Evolutionary conservation across 2,113 vertebrate genomes (phyloP).

Genomic region (Salminus brasiliensis): DNA sequence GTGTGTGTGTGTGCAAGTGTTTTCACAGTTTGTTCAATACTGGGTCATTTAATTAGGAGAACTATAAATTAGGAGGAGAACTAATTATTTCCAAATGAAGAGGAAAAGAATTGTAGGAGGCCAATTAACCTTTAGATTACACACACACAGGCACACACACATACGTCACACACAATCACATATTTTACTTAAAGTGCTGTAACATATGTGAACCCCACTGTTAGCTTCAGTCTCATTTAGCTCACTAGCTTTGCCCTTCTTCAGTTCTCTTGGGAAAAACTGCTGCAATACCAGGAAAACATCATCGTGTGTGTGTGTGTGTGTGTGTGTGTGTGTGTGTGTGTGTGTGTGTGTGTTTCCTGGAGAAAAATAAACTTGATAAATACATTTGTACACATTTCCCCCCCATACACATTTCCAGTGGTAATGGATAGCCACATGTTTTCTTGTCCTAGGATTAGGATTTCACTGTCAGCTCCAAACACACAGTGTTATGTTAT

Average conservation of each 20-base stretch:
- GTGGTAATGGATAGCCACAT: too few species aligned
- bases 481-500: too few species aligned
- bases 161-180: neutral
- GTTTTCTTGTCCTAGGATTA: too few species aligned
- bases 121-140: conserved; percentile 42
- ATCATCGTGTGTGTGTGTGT: too few species aligned
- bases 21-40: conserved; percentile 10
- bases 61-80: conserved; percentile 39
- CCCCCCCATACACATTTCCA: too few species aligned
- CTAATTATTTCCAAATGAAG: conserved; percentile 46
- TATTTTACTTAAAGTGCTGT: conserved; percentile 21
- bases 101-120: conserved; percentile 28
- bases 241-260: neutral
- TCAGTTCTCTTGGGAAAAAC: neutral
- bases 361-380: too few species aligned
- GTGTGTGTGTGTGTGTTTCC: too few species aligned
- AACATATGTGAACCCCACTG: conserved; percentile 21
- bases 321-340: too few species aligned
- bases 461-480: too few species aligned
- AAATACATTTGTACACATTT: too few species aligned
- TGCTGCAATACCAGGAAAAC: neutral
- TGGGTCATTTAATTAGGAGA: conserved; percentile 37
- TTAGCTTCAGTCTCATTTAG: neutral
- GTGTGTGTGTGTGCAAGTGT: neutral
- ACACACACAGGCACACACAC: neutral